phyloP scores from a whole-genome alignment of 1,140 invertebrate species.

The Hylaeus anthracinus region DNA sequence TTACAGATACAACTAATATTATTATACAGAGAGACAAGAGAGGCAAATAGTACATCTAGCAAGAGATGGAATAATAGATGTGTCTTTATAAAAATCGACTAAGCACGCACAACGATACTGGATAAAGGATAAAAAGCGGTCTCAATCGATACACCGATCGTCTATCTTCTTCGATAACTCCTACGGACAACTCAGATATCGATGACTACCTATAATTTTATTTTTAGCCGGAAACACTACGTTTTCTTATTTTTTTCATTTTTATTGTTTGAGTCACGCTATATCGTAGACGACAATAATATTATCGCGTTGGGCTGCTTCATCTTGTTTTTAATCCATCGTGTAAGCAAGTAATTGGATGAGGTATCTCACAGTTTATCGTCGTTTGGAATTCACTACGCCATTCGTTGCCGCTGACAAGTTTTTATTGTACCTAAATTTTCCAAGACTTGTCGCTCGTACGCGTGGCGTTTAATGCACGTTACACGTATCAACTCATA shows the following conservation, averaged over 20 bases:
- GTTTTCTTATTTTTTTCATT: neutral
- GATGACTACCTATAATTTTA: slow-evolving; percentile 25
- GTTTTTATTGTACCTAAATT: slow-evolving; percentile 48
- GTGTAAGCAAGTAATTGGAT: slow-evolving; percentile 49
- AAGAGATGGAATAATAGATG: neutral
- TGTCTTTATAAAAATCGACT: slow-evolving; percentile 46
- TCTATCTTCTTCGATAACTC: slow-evolving; percentile 4
- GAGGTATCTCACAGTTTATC: slow-evolving; percentile 52
- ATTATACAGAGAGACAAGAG: slow-evolving; percentile 27
- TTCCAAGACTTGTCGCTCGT: slow-evolving; percentile 26
- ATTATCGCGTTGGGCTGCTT: slow-evolving; percentile 27
- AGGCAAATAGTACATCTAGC: neutral
- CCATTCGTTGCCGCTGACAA: slow-evolving; percentile 57
- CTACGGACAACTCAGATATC: slow-evolving; percentile 24
- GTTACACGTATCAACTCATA: slow-evolving; percentile 40
- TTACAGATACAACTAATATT: slow-evolving; percentile 36
- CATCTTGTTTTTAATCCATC: slow-evolving; percentile 46
- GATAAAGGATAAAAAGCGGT: slow-evolving; percentile 34
- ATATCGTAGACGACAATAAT: slow-evolving; percentile 29
- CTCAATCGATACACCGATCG: slow-evolving; percentile 28
- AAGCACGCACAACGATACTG: slow-evolving; percentile 40
- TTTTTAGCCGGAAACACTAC: slow-evolving; percentile 18
- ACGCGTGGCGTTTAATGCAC: slow-evolving; percentile 24
- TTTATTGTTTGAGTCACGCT: slow-evolving; percentile 22
- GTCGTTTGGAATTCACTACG: slow-evolving; percentile 53